phyloP scores from a whole-genome alignment of 2,888 invertebrate species.

The Ochropleura plecta region DNA sequence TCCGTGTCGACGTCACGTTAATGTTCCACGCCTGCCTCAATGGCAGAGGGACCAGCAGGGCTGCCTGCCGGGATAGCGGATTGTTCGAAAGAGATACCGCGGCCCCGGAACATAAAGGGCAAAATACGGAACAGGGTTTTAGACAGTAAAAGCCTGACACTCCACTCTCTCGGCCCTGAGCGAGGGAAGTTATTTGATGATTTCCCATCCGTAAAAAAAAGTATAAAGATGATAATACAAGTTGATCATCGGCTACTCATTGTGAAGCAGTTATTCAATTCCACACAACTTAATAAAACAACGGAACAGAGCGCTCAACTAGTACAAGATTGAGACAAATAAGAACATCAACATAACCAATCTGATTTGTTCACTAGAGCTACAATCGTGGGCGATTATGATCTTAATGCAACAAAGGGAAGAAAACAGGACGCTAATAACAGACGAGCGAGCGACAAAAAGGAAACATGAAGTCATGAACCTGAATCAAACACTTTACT shows the following conservation, averaged over 20 bases:
- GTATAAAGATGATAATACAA: background rate
- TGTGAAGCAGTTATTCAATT: background rate
- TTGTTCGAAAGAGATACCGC: too few species aligned
- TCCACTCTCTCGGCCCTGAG: too few species aligned
- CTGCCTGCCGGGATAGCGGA: too few species aligned
- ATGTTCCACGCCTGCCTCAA: too few species aligned
- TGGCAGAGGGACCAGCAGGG: too few species aligned
- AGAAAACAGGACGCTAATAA: constrained; percentile 8
- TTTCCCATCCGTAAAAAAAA: too few species aligned
- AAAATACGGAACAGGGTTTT: too few species aligned
- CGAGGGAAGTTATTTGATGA: too few species aligned
- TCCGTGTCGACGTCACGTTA: too few species aligned
- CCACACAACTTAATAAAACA: constrained; percentile 14
- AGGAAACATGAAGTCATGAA: background rate
- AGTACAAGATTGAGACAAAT: constrained; percentile 20
- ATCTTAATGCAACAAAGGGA: background rate
- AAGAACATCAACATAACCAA: constrained; percentile 24
- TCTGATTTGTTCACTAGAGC: constrained; percentile 31
- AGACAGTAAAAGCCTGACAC: too few species aligned
- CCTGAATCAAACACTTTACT: background rate
- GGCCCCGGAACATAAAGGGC: too few species aligned
- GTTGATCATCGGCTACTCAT: background rate
- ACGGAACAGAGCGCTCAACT: constrained; percentile 7
- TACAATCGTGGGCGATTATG: constrained; percentile 21
- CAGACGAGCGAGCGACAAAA: background rate